Percentiles rank a stretch among this genome's conserved stretches.
Evolutionary conservation across 2,888 invertebrate genomes (phyloP).

Genomic region (Phalera bucephala): DNA sequence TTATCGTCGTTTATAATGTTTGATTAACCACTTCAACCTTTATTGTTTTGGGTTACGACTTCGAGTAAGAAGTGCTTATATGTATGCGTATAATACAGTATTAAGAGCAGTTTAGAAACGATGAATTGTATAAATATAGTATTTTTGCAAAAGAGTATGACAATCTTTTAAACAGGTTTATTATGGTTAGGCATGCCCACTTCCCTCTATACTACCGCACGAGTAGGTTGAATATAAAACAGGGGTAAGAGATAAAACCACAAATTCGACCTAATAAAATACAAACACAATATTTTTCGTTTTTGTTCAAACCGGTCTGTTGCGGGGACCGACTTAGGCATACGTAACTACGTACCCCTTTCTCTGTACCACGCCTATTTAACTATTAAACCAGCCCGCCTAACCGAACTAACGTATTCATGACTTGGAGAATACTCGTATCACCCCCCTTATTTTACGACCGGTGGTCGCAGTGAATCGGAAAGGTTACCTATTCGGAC

Average conservation of each 20-base stretch:
- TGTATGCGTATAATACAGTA: too few species aligned
- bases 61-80: too few species aligned
- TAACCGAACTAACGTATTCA: conserved; percentile 73
- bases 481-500: conserved; percentile 69
- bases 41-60: too few species aligned
- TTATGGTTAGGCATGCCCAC: too few species aligned
- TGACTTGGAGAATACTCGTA: conserved; percentile 73
- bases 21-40: conserved; percentile 16
- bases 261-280: too few species aligned
- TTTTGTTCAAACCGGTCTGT: conserved; percentile 31
- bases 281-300: conserved; percentile 25
- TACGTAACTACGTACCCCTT: conserved; percentile 43
- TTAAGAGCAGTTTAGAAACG: too few species aligned
- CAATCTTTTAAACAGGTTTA: too few species aligned
- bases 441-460: conserved; percentile 69
- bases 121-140: too few species aligned
- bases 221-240: too few species aligned
- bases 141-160: too few species aligned
- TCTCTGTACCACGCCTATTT: conserved; percentile 59
- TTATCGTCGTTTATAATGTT: conserved; percentile 29
- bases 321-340: conserved; percentile 30
- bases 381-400: conserved; percentile 72
- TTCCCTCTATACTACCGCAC: too few species aligned
- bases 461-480: conserved; percentile 67
- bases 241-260: too few species aligned